Evolutionary conservation across 2,113 vertebrate species (phyloP).

Genomic region (Canis aureus): DNA sequence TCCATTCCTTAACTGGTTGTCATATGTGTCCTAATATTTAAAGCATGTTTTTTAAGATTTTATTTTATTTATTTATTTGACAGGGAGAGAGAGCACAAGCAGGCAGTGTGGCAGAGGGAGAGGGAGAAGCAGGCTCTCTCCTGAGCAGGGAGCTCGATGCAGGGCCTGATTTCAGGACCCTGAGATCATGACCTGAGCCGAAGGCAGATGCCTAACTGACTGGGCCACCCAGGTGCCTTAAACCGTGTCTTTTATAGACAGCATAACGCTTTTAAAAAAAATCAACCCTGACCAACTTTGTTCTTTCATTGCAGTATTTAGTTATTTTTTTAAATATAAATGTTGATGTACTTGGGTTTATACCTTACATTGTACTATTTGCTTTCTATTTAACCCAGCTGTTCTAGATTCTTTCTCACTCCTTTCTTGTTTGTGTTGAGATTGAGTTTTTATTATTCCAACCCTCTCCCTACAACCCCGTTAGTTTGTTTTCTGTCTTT

Average conservation of each 20-base stretch:
- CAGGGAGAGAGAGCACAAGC: too few relatives aligned
- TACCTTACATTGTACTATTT: neutral
- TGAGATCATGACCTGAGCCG: too few relatives aligned
- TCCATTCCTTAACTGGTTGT: neutral
- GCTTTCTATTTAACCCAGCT: neutral
- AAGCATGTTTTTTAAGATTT: neutral
- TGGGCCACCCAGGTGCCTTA: neutral
- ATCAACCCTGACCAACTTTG: neutral
- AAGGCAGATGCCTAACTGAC: too few relatives aligned
- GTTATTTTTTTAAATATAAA: neutral
- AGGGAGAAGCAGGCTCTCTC: too few relatives aligned
- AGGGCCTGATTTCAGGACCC: too few relatives aligned
- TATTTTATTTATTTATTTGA: too few relatives aligned
- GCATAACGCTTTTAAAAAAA: neutral
- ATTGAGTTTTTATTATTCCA: neutral
- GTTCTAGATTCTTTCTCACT: neutral
- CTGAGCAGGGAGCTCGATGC: too few relatives aligned
- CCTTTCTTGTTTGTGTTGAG: neutral
- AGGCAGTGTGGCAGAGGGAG: too few relatives aligned
- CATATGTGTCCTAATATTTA: neutral
- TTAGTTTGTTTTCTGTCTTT: neutral
- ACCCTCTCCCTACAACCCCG: neutral
- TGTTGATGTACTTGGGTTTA: neutral
- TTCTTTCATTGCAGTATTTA: neutral
- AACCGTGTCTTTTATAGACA: neutral